Conservation (phyloP, 1,140 invertebrate species). For the Drosophila saltans region DNA sequence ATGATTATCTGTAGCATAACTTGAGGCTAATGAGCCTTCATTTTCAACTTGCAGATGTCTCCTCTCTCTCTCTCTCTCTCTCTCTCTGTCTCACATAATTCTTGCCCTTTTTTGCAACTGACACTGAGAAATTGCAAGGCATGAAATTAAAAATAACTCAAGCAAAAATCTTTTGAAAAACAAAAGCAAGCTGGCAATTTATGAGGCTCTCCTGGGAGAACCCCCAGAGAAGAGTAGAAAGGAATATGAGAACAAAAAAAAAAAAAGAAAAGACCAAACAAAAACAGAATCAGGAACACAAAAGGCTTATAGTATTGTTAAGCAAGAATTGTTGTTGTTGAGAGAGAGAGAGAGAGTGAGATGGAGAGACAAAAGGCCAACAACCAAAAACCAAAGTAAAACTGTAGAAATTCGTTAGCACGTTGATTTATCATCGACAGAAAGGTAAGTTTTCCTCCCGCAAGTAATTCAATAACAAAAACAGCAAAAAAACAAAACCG, state of each 20-base stretch:
- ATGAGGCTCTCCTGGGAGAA: slow-evolving; percentile 51
- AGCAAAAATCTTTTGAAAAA: slow-evolving; percentile 69
- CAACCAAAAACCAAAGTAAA: slow-evolving; percentile 48
- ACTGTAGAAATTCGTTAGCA: slow-evolving; percentile 56
- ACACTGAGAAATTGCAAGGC: slow-evolving; percentile 78
- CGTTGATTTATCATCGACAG: slow-evolving; percentile 78
- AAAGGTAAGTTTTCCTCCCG: slow-evolving; percentile 39
- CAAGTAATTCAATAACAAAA: slow-evolving; percentile 69
- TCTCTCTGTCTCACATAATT: not conserved
- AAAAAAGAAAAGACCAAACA: not conserved
- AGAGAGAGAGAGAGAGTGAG: no score
- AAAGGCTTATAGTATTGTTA: slow-evolving; percentile 73
- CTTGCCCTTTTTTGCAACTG: slow-evolving; percentile 38
- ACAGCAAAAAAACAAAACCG: slow-evolving; percentile 30
- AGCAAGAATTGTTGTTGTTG: slow-evolving; percentile 19
- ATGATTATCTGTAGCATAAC: slow-evolving; percentile 50
- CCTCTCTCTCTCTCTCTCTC: slow-evolving; percentile 36
- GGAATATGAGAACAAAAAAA: slow-evolving; percentile 11
- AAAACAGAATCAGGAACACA: slow-evolving; percentile 15
- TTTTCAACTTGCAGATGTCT: slow-evolving; percentile 7
- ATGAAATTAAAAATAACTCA: slow-evolving; percentile 81
- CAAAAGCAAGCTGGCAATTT: slow-evolving; percentile 70
- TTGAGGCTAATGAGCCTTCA: slow-evolving; percentile 64
- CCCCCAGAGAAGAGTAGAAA: not conserved
- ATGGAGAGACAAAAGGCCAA: slow-evolving; percentile 41